Evolutionary conservation across 2,888 invertebrate genomes (phyloP), one percentile per base, ranked within the genome.

Genomic region (Spialia ferax): DNA sequence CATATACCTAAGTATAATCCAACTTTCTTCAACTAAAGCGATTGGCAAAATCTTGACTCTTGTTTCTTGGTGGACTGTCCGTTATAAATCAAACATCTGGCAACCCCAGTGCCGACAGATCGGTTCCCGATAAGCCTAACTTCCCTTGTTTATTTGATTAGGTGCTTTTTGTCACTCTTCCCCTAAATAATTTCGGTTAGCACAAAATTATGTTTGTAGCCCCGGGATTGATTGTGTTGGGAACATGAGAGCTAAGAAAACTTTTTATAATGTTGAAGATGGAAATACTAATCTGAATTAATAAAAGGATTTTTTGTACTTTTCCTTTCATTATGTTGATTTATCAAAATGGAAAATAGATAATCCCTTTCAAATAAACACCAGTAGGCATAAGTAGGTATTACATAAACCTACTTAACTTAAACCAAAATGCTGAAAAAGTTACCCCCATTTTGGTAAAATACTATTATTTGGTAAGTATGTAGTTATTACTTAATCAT

Each of bases 101-200:
- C 15, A 10, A 54, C 54, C 66, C 42, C 13, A 48, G 52, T 70
- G 84, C 80, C 79, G 81, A 84, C 84, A 85, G 87, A 87, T 89
- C 81, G 75, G 72, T 76, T 70, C 66, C 52, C 73, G 82, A 81
- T 81, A 81, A 81, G 77, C 75, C 68, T 69, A 69, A 70, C 74
- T 77, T 80, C 85, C 87, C 88, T 82, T 82, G 83, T 87, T 84
- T 88, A 86, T 89, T 87, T 88, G 87, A 88, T 89, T 85, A 85
- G 81, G 78, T 80, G 71, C 75, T 73, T 81, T 84, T 84, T 81
- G 75, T 75, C 75, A 73, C 68, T 76, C 74, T 78, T 81, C 83
- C 88, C 89, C 85, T 79, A 79, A 81, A 83, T 77, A 79, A 80
- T 80, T 79, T 82, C 78, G 77, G 79, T 79, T 79, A 73, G 74